Conservation (phyloP, 2,113 vertebrate species). For the Scomber japonicus region DNA sequence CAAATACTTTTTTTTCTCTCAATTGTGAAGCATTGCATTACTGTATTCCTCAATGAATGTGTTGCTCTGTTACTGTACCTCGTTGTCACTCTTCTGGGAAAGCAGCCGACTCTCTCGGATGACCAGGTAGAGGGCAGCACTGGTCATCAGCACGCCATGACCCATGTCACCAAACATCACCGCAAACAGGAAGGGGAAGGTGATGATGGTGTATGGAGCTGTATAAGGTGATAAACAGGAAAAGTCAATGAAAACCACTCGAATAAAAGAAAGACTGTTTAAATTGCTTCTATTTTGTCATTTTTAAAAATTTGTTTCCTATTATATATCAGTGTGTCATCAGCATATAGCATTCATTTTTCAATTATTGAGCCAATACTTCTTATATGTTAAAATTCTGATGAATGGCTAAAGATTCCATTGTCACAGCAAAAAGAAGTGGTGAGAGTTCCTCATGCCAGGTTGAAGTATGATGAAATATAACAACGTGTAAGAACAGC, state of each 20-base stretch:
- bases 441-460: too few species aligned
- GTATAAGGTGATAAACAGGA: constrained; percentile 15
- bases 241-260: neutral
- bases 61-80: constrained; percentile 82
- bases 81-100: constrained; percentile 95
- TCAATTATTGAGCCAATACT: too few species aligned
- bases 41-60: too few species aligned
- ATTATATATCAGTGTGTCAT: too few species aligned
- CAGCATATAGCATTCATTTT: too few species aligned
- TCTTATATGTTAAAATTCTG: too few species aligned
- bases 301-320: too few species aligned
- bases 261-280: neutral
- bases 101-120: constrained; percentile 93
- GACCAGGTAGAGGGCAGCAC: constrained; percentile 94
- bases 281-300: too few species aligned
- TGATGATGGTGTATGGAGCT: constrained; percentile 98
- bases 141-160: constrained; percentile 94
- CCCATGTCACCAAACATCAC: constrained; percentile 99
- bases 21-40: neutral
- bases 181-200: constrained; percentile 98
- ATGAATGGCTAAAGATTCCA: too few species aligned
- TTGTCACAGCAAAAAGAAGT: too few species aligned
- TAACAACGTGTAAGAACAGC: too few species aligned
- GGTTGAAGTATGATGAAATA: too few species aligned
- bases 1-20: neutral